Evolutionary conservation across 2,888 invertebrate species (phyloP).

Genomic region (Melinaea marsaeus): DNA sequence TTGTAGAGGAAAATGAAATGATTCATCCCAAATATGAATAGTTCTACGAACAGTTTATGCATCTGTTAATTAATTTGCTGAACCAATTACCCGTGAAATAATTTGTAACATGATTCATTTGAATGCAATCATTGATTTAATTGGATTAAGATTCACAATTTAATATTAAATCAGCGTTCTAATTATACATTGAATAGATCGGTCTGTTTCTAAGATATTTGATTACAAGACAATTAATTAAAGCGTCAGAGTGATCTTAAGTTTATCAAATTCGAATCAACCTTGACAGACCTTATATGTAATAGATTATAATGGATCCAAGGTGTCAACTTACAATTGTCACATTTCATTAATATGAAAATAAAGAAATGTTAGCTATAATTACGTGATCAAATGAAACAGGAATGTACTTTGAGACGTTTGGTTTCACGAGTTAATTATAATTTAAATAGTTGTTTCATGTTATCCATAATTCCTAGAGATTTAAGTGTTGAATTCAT

Average conservation of each 20-base stretch:
- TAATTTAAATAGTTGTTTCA: no score
- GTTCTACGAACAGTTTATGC: conserved; percentile 37
- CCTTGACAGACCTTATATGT: conserved; percentile 33
- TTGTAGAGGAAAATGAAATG: conserved; percentile 25
- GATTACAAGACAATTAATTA: conserved; percentile 20
- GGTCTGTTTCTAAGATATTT: neutral
- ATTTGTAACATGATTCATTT: conserved; percentile 37
- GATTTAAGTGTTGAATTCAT: no score
- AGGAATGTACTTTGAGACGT: neutral
- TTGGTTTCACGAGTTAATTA: no score
- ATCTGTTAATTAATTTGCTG: conserved; percentile 40
- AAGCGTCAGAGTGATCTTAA: conserved; percentile 9
- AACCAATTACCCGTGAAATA: conserved; percentile 39
- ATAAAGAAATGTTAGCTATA: conserved; percentile 12
- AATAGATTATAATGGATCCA: conserved; percentile 32
- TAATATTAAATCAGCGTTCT: conserved; percentile 15
- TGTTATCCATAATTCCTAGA: no score
- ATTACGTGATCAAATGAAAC: neutral
- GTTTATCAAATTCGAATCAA: conserved; percentile 22
- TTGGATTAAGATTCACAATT: conserved; percentile 17
- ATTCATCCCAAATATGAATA: conserved; percentile 33
- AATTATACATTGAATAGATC: neutral
- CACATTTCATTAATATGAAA: conserved; percentile 24
- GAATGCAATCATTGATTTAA: conserved; percentile 31
- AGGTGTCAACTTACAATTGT: conserved; percentile 29